Conservation (phyloP, 1,140 invertebrate genomes). For the Globodera rostochiensis region DNA sequence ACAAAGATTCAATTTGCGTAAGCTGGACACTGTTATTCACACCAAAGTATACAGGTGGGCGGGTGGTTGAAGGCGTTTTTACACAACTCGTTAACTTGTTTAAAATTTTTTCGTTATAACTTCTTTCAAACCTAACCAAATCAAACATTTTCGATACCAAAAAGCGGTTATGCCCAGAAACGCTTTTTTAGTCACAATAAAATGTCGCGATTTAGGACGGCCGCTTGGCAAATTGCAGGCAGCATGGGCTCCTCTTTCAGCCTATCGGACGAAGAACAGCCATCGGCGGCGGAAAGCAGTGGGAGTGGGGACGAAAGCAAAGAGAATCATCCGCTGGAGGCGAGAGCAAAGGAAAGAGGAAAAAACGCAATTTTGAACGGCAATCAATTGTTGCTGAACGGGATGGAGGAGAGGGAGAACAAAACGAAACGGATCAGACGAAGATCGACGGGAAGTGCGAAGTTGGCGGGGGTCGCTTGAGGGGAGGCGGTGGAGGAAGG, state of each 20-base stretch:
- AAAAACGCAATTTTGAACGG: slow-evolving; percentile 37
- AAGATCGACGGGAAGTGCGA: slow-evolving; percentile 62
- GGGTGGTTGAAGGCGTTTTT: neutral
- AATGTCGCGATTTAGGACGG: slow-evolving; percentile 43
- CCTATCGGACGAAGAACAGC: slow-evolving; percentile 5
- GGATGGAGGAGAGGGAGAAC: slow-evolving; percentile 4
- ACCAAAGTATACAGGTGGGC: slow-evolving; percentile 63
- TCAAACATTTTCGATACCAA: too few relatives aligned
- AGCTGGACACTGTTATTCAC: slow-evolving; percentile 56
- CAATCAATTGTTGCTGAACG: slow-evolving; percentile 19
- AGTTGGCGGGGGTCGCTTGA: slow-evolving; percentile 59
- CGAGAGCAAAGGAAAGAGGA: neutral
- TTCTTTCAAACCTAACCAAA: too few relatives aligned
- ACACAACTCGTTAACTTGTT: slow-evolving; percentile 22
- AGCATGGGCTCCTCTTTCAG: neutral
- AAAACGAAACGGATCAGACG: slow-evolving; percentile 50
- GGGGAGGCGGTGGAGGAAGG: neutral
- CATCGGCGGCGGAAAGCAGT: neutral
- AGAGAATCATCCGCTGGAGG: neutral
- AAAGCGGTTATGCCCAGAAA: neutral
- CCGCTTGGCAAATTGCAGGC: slow-evolving; percentile 49
- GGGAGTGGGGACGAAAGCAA: slow-evolving; percentile 18
- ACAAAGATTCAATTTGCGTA: slow-evolving; percentile 46
- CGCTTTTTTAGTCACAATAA: neutral
- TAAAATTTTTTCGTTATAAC: neutral